Conservation (phyloP, 2,797 vertebrate species). For the Esox lucius region DNA sequence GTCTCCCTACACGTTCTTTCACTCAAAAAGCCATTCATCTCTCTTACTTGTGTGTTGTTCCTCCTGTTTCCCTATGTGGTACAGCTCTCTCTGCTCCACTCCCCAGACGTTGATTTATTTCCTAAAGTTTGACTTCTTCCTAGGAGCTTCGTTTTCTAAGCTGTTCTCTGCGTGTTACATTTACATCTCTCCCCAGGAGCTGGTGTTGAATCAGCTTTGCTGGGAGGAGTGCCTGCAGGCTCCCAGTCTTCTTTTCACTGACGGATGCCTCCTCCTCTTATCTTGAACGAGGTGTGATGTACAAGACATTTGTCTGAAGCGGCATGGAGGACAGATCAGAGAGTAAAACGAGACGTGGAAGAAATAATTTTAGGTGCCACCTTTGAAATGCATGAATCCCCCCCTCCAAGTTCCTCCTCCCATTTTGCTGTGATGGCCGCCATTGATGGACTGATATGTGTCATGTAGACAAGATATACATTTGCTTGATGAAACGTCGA, state of each 20-base stretch:
- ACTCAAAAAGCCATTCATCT: background rate
- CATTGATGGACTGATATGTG: no score
- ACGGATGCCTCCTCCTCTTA: conserved; percentile 23
- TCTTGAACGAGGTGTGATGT: conserved; percentile 15
- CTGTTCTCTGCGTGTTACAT: conserved; percentile 33
- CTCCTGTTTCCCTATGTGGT: conserved; percentile 23
- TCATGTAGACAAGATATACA: no score
- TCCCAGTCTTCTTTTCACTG: conserved; percentile 23
- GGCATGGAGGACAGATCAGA: conserved; percentile 2
- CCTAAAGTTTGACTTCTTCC: conserved; percentile 31
- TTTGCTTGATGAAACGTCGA: no score
- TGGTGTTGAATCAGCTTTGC: conserved; percentile 48
- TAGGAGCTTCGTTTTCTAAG: conserved; percentile 31
- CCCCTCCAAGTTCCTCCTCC: background rate
- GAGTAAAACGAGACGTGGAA: background rate
- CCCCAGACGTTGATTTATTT: conserved; percentile 5
- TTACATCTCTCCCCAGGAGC: conserved; percentile 29
- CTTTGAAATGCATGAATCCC: background rate
- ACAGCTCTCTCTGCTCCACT: conserved; percentile 13
- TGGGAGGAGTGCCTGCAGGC: conserved; percentile 29
- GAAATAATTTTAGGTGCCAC: background rate
- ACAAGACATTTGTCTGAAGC: conserved; percentile 28
- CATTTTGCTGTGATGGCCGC: no score
- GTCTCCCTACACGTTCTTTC: background rate
- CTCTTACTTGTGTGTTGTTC: conserved; percentile 20